phyloP scores from a whole-genome alignment of 2,888 invertebrate genomes.

The Dilophus febrilis region DNA sequence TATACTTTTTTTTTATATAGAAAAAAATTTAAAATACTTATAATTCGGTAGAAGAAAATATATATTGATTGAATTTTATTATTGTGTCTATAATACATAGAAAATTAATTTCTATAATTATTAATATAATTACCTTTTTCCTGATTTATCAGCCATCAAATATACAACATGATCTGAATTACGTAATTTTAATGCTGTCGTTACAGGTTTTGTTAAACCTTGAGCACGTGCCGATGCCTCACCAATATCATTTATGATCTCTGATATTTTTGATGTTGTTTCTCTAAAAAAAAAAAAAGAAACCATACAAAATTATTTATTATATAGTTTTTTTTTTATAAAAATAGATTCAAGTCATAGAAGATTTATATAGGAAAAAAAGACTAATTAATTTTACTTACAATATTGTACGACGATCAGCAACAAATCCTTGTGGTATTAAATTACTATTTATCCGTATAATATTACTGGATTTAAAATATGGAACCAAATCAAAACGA shows the following conservation, averaged over 20 bases:
- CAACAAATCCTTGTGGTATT: slow-evolving; percentile 35
- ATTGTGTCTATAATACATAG: no score
- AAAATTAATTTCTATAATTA: no score
- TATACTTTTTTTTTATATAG: no score
- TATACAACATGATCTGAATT: slow-evolving; percentile 33
- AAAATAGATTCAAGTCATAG: neutral
- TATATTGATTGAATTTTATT: no score
- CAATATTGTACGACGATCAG: slow-evolving; percentile 34
- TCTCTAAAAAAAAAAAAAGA: slow-evolving; percentile 32
- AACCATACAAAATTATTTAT: neutral
- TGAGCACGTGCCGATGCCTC: slow-evolving; percentile 57
- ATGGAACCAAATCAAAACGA: slow-evolving; percentile 34
- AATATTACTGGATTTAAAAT: slow-evolving; percentile 32
- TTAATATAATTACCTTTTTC: slow-evolving; percentile 44
- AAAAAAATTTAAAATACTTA: no score
- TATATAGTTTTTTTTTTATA: neutral
- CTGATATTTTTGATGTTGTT: slow-evolving; percentile 39
- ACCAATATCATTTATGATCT: slow-evolving; percentile 52
- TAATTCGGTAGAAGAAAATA: no score
- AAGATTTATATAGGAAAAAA: neutral
- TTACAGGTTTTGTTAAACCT: slow-evolving; percentile 54
- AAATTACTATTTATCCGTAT: slow-evolving; percentile 34
- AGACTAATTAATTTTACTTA: no score
- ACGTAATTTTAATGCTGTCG: slow-evolving; percentile 48
- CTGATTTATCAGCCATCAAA: slow-evolving; percentile 28